phyloP scores from a whole-genome alignment of 2,113 vertebrate species.

The Silurus asotus region DNA sequence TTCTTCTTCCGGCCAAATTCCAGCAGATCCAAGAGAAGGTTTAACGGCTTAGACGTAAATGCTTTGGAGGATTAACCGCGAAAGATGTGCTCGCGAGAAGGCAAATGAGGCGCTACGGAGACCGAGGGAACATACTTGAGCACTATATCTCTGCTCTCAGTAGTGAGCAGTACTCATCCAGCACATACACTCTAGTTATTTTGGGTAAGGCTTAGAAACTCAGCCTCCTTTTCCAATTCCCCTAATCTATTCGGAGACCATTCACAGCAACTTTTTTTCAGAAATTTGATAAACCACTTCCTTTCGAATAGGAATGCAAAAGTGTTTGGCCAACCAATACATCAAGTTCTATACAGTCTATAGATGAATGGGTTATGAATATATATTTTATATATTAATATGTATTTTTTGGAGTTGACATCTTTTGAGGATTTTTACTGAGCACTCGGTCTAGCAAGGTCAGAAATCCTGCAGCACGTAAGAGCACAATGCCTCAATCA shows the following conservation, averaged over 20 bases:
- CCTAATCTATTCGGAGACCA: constrained; percentile 16
- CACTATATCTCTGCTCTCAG: constrained; percentile 30
- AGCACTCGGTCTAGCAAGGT: not conserved
- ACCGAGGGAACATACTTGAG: constrained; percentile 44
- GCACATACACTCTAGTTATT: not conserved
- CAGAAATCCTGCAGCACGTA: constrained; percentile 4
- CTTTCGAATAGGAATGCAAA: not conserved
- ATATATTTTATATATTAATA: not conserved
- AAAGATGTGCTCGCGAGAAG: constrained; percentile 13
- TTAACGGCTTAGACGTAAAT: constrained; percentile 41
- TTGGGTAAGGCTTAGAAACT: constrained; percentile 25
- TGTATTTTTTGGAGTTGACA: not conserved
- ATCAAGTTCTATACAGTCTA: not conserved
- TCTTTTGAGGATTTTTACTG: constrained; percentile 11
- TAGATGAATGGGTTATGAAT: not conserved
- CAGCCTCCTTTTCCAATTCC: not conserved
- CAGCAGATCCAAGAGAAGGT: constrained; percentile 22
- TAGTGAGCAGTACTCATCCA: not conserved
- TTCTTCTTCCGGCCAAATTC: not conserved
- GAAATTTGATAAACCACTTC: not conserved
- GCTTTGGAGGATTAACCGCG: constrained; percentile 27
- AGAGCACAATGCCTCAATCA: not conserved
- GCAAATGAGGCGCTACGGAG: constrained; percentile 13
- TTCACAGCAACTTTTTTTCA: not conserved
- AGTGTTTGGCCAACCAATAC: not conserved